These are phyloP conservation scores for Hylomyscus alleni DNA, from an alignment of 2,797 vertebrate species.

Conservation along the genomic window DNA sequence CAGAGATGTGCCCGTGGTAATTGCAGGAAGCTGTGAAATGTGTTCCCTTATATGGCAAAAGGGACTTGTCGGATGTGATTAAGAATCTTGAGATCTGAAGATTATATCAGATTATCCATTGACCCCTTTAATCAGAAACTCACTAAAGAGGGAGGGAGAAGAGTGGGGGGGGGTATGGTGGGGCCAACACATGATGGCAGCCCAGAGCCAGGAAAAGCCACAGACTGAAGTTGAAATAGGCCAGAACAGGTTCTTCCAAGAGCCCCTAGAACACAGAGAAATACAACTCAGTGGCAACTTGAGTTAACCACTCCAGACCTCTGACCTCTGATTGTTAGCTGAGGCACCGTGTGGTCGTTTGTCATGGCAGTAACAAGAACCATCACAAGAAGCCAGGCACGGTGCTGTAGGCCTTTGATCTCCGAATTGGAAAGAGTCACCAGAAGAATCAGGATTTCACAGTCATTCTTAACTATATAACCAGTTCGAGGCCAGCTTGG, in stretches of 20 bases:
- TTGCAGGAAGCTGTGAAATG: not conserved
- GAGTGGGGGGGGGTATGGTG: not conserved
- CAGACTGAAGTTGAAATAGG: not conserved
- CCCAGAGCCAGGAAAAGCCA: not conserved
- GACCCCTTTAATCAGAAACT: not conserved
- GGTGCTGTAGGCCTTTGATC: no score
- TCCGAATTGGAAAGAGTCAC: not conserved
- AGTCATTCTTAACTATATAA: not conserved
- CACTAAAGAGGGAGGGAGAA: not conserved
- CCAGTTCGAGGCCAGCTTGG: not conserved
- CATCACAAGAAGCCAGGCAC: not conserved
- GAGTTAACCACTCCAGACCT: not conserved
- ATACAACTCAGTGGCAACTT: not conserved
- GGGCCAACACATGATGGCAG: not conserved
- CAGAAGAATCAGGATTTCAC: not conserved
- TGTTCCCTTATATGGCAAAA: constrained; percentile 6
- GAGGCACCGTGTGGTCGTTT: not conserved
- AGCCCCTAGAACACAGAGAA: not conserved
- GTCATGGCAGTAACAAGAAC: not conserved
- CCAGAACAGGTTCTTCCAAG: not conserved
- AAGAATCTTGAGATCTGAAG: constrained; percentile 22
- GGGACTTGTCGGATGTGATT: constrained; percentile 30
- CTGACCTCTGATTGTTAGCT: not conserved
- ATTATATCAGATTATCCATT: constrained; percentile 23
- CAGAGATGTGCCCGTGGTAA: not conserved